Conservation (phyloP, 2,113 vertebrate genomes). For the Gymnocephalus cernua region DNA sequence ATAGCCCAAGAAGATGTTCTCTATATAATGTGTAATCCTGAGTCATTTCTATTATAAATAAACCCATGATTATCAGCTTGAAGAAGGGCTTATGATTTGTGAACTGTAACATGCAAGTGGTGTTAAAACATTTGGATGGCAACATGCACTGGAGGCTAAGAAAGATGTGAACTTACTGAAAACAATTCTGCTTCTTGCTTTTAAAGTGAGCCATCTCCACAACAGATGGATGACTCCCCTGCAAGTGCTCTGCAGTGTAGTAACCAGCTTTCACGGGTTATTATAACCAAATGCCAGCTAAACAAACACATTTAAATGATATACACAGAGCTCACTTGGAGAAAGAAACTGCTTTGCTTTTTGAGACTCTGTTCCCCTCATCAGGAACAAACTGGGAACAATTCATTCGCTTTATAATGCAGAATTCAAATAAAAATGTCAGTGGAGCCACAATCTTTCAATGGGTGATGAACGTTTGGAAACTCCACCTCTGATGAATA, state of each 20-base stretch:
- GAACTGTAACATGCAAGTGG: conserved; percentile 6
- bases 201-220: conserved; percentile 61
- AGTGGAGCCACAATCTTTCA: conserved; percentile 62
- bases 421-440: conserved; percentile 64
- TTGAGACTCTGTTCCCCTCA: not conserved
- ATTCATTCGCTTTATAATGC: conserved; percentile 29
- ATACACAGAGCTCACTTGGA: conserved; percentile 23
- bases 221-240: conserved; percentile 63
- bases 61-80: not conserved
- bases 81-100: conserved; percentile 1
- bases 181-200: conserved; percentile 41
- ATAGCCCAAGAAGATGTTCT: not conserved
- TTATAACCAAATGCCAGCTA: conserved; percentile 65
- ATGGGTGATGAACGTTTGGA: conserved; percentile 64
- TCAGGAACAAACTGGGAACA: conserved; percentile 42
- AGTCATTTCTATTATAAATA: not conserved
- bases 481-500: conserved; percentile 72
- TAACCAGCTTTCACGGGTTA: conserved; percentile 65
- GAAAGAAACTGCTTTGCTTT: not conserved
- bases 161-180: conserved; percentile 49
- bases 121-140: conserved; percentile 25
- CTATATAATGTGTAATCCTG: not conserved
- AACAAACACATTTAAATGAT: conserved; percentile 42
- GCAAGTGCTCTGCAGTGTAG: conserved; percentile 58
- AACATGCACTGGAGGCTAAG: conserved; percentile 28